These are phyloP conservation scores for Luscinia luscinia DNA, from an alignment of 2,797 vertebrate species.

Conservation along the genomic window DNA sequence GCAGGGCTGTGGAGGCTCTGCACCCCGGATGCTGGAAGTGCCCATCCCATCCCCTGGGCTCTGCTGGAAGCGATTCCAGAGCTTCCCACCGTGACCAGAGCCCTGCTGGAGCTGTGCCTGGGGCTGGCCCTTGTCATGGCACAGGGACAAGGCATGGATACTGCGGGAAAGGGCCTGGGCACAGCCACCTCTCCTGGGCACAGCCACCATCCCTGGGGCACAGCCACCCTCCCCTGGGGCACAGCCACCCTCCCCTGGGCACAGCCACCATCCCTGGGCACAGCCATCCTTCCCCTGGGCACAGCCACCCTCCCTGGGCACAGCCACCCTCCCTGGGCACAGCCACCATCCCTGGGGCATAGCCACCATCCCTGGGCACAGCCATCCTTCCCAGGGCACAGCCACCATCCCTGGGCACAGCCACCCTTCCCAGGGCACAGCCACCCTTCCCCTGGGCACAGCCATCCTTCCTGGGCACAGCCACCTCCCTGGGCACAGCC, in stretches of 20 bases:
- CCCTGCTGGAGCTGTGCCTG: neutral
- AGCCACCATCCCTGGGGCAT: no score
- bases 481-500: no score
- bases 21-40: rapidly evolving
- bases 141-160: rapidly evolving
- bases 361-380: no score
- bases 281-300: no score
- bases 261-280: neutral
- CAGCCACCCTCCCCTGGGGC: neutral
- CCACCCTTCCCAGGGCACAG: no score
- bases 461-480: no score
- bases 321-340: no score
- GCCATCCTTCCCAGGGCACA: no score
- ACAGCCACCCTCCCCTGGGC: neutral
- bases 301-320: no score
- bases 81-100: rapidly evolving
- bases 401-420: no score
- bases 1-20: rapidly evolving
- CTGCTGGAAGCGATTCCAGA: neutral
- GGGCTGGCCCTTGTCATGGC: rapidly evolving
- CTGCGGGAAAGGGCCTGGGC: rapidly evolving
- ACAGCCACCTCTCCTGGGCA: no score
- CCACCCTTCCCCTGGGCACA: no score
- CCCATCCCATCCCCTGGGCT: neutral
- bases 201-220: neutral